Evolutionary conservation across 2,888 invertebrate species (phyloP).

Genomic region (Mellilla xanthometata): DNA sequence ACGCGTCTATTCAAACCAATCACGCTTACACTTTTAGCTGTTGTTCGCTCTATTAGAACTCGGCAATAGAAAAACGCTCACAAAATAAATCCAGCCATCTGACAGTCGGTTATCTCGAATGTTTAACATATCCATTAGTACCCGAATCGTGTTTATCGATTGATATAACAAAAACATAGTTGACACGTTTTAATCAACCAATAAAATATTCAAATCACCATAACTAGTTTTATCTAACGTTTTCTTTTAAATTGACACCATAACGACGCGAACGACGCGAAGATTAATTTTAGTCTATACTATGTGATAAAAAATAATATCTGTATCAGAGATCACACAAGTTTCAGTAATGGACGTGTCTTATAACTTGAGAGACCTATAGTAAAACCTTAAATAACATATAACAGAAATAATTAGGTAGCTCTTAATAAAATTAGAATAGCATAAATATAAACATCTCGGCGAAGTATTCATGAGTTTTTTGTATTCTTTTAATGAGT

Average conservation of each 20-base stretch:
- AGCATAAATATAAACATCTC: no score
- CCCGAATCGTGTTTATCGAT: background rate
- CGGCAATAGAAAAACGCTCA: constrained; percentile 1
- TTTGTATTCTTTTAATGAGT: no score
- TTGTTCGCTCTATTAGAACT: constrained; percentile 24
- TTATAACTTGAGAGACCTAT: no score
- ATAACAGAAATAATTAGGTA: no score
- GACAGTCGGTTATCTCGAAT: background rate
- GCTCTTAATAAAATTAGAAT: no score
- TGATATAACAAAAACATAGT: constrained; percentile 1
- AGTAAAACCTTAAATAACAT: no score
- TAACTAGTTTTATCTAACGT: constrained; percentile 9
- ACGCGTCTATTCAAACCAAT: constrained; percentile 59
- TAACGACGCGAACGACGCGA: no score
- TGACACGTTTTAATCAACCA: constrained; percentile 1
- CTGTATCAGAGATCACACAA: no score
- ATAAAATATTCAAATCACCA: constrained; percentile 11
- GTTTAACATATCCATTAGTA: background rate
- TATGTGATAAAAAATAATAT: no score
- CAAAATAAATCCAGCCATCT: background rate
- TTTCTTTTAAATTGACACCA: constrained; percentile 5
- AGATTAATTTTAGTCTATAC: no score
- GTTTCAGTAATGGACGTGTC: no score
- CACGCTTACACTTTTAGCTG: constrained; percentile 42
- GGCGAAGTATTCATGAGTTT: no score